These are phyloP conservation scores for Coremacera marginata DNA, from an alignment of 2,888 invertebrate species.

Conservation along the genomic window DNA sequence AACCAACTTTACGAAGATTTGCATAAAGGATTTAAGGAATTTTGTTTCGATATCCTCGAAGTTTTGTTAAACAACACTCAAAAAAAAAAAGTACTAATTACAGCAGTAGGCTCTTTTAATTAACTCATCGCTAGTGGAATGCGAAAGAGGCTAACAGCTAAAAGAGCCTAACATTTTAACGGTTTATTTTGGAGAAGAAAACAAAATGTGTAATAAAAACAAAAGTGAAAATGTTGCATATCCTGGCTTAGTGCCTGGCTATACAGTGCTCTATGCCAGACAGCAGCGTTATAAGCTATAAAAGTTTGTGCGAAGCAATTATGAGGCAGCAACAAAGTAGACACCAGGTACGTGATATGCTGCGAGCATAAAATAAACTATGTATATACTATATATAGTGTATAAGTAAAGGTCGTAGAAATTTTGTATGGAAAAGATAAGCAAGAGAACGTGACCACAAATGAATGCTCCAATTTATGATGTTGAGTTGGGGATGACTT, in stretches of 20 bases:
- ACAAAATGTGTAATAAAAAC: neutral
- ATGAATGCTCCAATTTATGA: slow-evolving; percentile 54
- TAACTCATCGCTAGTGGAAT: neutral
- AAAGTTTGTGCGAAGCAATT: slow-evolving; percentile 32
- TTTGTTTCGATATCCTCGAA: neutral
- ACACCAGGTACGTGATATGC: neutral
- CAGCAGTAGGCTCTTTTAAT: slow-evolving; percentile 1
- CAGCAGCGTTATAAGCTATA: slow-evolving; percentile 11
- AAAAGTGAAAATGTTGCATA: neutral
- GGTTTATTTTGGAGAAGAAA: neutral
- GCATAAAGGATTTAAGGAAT: neutral
- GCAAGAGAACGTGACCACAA: slow-evolving; percentile 11
- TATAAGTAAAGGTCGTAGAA: neutral
- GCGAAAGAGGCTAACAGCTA: neutral
- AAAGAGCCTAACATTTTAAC: too few species aligned
- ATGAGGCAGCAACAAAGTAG: slow-evolving; percentile 11
- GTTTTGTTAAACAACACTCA: neutral
- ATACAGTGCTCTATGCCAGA: neutral
- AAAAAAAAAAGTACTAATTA: neutral
- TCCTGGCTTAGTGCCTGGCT: neutral
- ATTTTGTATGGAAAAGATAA: neutral
- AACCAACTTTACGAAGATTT: neutral
- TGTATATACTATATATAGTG: neutral
- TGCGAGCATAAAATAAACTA: neutral
- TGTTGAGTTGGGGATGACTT: slow-evolving; percentile 15